Evolutionary conservation across 2,113 vertebrate species (phyloP), one percentile per base, ranked within the genome.

Genomic region (Odocoileus virginianus): DNA sequence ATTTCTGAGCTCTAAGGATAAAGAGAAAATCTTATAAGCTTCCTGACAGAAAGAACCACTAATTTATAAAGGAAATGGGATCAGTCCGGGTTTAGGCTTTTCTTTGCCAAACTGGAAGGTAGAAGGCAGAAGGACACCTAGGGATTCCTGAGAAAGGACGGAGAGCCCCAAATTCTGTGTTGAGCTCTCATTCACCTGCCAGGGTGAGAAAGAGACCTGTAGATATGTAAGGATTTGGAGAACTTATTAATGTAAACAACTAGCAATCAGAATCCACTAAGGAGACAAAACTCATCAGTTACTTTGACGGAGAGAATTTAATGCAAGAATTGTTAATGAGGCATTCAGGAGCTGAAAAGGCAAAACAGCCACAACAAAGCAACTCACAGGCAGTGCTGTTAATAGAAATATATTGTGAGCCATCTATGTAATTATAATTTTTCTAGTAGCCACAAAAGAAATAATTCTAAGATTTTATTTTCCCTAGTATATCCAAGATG

Each of bases 261-360:
- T 55, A 60, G 87, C 86, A 84, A 50, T n/a, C 61, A 95, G 85
- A 87, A 74, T 95, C 88, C 64, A 50, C 91, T 88, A 95, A 67
- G 67, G 67, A 83, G 81, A 91, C 12, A 92, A 84, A 90, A 82
- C 58, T 93, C 27, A 60, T 50, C 50, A 81, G 91, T 88, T 90
- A 78, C 52, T 97, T 98, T 81, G 86, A 82, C 21, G 47, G 47
- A 91, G 86, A 94, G 84, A 94, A 86, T 67, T 94, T 95, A 83
- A 85, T 86, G 47, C 85, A 87, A 93, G 71, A 95, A 93, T 97
- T 96, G 60, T 97, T 97, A 88, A 61, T 90, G 84, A 85, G 64
- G 9, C 43, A 57, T 90, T 83, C 55, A 95, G 92, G 74, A 93
- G 45, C 52, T 50, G 61, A 79, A 93, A 88, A 87, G 55, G 54